Evolutionary conservation across 2,113 vertebrate genomes (phyloP), one percentile per base, ranked within the genome.

Genomic region (Psophia crepitans): DNA sequence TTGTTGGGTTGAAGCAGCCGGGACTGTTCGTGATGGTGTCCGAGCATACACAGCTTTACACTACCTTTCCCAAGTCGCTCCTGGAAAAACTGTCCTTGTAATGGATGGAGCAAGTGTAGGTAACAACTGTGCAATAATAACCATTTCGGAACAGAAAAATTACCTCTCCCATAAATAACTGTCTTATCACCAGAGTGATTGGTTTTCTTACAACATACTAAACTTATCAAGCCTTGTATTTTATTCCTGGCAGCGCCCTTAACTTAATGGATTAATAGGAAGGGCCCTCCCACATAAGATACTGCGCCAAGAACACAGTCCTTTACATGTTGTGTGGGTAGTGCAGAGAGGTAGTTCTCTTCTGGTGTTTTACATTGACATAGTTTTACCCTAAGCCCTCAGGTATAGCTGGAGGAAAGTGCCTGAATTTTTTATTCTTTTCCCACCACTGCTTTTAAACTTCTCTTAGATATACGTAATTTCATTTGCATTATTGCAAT

Each of bases 31-130:
- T n/a, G 99, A 99, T 49, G 99, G 99, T 61, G 94, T 99, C 4
- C 96, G 98, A 32, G 99, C 99, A 1, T 99, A 99, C 91, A 99
- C 99, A 3, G 99, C 99, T 41, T 98, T 99, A 24, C 99, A 99
- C 96, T 99, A 98, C 44, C 98, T 99, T 49, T 98, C 98, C 69
- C 98, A 95, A 35, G 97, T 99, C 93, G 98, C 98, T 30, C 97
- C 98, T 5, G 99, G 99, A 63, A 98, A 98, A 43, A 98, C 98
- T 7, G 98, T 99, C 44, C 98, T 99, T 30, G 97, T 99, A 49
- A 97, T 99, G 98, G 99, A 99, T 16, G 99, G 99, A 95, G 99
- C 98, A 44, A 99, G 98, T 93, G 99, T 99, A 98, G 3, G 99
- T 99, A 96, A 66, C 93, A 53, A 49, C 49, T 51, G 64, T 54